Base-by-base conservation (phyloP, 2,888 invertebrate species). In the Taenaris catops region DNA sequence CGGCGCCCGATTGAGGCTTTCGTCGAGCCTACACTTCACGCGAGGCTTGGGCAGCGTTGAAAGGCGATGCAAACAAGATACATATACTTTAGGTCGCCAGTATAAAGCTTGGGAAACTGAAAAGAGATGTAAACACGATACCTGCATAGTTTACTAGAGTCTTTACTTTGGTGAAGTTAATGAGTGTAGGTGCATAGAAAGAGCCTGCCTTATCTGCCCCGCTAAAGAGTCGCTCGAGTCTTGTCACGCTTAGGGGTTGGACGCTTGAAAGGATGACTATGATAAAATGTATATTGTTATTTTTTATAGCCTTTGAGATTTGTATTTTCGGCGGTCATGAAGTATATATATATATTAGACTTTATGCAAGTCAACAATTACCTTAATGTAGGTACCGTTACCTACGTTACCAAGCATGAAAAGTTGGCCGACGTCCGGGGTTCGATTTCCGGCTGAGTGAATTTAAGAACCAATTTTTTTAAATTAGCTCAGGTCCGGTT, bases 41-140 rank as follows among this genome's bases (percentile, higher is more conserved):
- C 32, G 17, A 24, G 24, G 14, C 24, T 4, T 24, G 24, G 32
- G 10, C 24, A 32, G 10, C 32, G 32, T 17, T 36, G 32, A 36
- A 40, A 26, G 16, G 19, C 16, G 32, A 24, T 32, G 32, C 16
- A 18, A 24, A 32, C 35, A 36, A 31, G 36, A 17, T 25, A 36
- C 19, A 16, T 35, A 14, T n/a, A 29, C 18, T 8, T 21, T 14
- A 8, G 5, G 19, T 14, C 16, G 47, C 48, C 51, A 67, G 71
- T 69, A 70, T 65, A 61, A 69, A 58, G 58, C 55, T 51, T 67
- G 75, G 70, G 71, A 48, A 71, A 63, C 49, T 55, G 58, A 48
- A 80, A 71, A 58, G 80, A 81, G 81, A 83, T 83, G 80, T 64
- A 79, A 67, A 81, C 80, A 79, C 50, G 80, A 83, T 80, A 81